A percentile compares a stretch with the other conserved stretches of the same genome.
Conservation (phyloP, 2,113 vertebrate genomes). For the Bambusicola thoracicus region DNA sequence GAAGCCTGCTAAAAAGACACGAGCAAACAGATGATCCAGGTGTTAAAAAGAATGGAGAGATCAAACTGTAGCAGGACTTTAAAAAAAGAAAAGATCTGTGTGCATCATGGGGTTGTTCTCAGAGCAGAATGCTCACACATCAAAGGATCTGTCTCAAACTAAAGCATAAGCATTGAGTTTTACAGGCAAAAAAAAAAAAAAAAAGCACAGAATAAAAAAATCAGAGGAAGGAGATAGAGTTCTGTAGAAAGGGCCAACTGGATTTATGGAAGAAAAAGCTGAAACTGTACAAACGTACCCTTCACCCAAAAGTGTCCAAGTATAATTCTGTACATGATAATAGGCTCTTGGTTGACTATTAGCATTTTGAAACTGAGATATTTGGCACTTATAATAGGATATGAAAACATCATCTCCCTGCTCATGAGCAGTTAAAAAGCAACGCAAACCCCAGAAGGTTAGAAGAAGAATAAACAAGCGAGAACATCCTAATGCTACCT, state of each 20-base stretch:
- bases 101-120: background rate
- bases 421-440: background rate
- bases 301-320: background rate
- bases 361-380: background rate
- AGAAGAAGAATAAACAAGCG: background rate
- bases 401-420: background rate
- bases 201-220: background rate
- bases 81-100: background rate
- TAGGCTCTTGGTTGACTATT: background rate
- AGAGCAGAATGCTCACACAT: background rate
- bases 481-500: background rate
- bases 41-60: constrained; percentile 2
- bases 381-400: background rate
- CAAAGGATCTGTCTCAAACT: background rate
- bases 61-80: background rate
- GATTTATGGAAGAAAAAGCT: background rate
- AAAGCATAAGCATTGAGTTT: background rate
- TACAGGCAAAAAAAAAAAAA: background rate
- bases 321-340: background rate
- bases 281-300: background rate
- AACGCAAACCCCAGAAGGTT: background rate
- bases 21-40: constrained; percentile 3
- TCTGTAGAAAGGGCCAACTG: background rate
- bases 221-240: background rate
- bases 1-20: background rate